These are phyloP conservation scores for Cerastoderma edule DNA, from an alignment of 2,888 invertebrate genomes.

Conservation along the genomic window DNA sequence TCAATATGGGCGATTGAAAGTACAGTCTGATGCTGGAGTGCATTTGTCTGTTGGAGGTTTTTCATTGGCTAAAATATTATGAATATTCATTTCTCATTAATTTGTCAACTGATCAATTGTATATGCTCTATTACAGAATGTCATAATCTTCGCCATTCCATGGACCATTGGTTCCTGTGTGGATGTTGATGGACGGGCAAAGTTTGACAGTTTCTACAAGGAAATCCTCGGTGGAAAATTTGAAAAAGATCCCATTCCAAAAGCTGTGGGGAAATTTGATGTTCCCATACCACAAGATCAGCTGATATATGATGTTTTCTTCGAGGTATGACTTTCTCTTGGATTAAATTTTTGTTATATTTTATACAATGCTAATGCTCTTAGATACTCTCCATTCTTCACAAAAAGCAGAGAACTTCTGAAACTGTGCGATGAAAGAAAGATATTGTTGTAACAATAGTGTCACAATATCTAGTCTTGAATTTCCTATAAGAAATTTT, in stretches of 20 bases:
- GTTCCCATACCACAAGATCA: conserved; percentile 91
- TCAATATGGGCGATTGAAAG: too few species aligned
- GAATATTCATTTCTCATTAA: too few species aligned
- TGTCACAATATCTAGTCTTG: too few species aligned
- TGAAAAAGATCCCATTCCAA: conserved; percentile 86
- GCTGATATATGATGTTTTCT: conserved; percentile 91
- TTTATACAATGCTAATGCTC: too few species aligned
- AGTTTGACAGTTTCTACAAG: conserved; percentile 91
- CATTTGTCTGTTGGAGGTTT: too few species aligned
- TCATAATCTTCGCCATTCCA: conserved; percentile 89
- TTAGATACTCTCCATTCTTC: neutral
- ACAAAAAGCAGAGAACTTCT: neutral
- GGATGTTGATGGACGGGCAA: conserved; percentile 89
- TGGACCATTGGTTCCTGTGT: conserved; percentile 95
- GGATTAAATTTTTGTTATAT: too few species aligned
- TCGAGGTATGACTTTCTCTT: conserved; percentile 84
- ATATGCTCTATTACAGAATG: conserved; percentile 88
- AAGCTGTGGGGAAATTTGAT: conserved; percentile 88
- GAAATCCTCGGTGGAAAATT: conserved; percentile 82
- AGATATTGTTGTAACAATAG: too few species aligned
- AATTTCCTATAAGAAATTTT: too few species aligned
- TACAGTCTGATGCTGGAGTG: too few species aligned
- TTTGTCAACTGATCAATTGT: too few species aligned
- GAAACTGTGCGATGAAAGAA: too few species aligned
- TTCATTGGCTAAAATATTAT: too few species aligned